Evolutionary conservation across 2,888 invertebrate genomes (phyloP), one percentile per base, ranked within the genome.

Genomic region (Acronicta psi): DNA sequence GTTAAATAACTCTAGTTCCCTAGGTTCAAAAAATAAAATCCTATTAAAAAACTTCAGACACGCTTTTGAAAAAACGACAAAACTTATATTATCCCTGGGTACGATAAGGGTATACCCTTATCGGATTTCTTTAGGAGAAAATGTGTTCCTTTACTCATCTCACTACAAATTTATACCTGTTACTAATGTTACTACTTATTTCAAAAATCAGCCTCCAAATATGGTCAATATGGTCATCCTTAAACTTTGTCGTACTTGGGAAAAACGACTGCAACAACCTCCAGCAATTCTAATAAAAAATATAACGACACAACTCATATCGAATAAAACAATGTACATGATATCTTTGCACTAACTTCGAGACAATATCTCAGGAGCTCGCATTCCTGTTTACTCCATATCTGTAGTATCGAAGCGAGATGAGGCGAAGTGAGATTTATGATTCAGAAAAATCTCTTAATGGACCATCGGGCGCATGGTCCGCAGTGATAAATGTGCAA

Each of bases 381-480:
- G 67, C 73, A 69, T 73, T 75, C 74, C 82, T 88, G 86, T 89
- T 90, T 89, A 89, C 90, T 86, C 83, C 85, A 86, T 91, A 91
- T 90, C 89, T 86, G 80, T 80, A 82, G 87, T 92, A 92, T 93
- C 92, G 90, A 83, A 76, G 81, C 84, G 86, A 90, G 91, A 91
- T 91, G 92, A 90, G 83, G 89, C 89, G 91, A 93, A 93, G 89
- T 90, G 91, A 92, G 93, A 94, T 94, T 93, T 94, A 94, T 93
- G 92, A 87, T 87, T 87, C 89, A 92, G 93, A 92, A 92, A 92
- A 92, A 93, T 93, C 90, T 92, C 90, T 91, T 94, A 93, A 94
- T 94, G 93, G 92, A 92, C 87, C 88, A 85, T 87, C 86, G 85
- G 83, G 91, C 88, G 91, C 88, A 89, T 89, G 90, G 86, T 87